phyloP scores from a whole-genome alignment of 2,113 vertebrate species.

The Steatornis caripensis region DNA sequence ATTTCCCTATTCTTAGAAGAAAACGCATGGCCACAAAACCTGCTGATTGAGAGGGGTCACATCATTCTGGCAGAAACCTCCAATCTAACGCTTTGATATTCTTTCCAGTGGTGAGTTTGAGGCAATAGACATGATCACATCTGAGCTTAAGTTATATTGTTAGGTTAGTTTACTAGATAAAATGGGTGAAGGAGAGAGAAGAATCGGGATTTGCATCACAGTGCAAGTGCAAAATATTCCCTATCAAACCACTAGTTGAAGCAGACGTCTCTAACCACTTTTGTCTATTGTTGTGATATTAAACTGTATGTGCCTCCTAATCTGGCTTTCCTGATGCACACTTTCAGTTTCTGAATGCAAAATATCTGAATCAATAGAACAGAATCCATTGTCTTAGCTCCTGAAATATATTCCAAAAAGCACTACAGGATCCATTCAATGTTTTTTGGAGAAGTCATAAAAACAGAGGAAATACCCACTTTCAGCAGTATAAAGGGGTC shows the following conservation, averaged over 20 bases:
- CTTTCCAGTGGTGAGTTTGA: not conserved
- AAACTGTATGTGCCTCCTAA: not conserved
- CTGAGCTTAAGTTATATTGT: not conserved
- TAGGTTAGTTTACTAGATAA: not conserved
- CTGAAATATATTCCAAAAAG: not conserved
- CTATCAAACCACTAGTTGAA: not conserved
- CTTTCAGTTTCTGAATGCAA: not conserved
- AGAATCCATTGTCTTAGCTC: not conserved
- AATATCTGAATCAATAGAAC: not conserved
- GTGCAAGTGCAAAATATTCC: not conserved
- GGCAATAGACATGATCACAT: not conserved
- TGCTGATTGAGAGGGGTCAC: rapidly evolving
- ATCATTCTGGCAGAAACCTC: not conserved
- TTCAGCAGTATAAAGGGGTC: not conserved
- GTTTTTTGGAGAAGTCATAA: not conserved
- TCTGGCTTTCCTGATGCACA: not conserved
- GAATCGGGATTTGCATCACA: not conserved
- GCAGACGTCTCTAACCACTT: not conserved
- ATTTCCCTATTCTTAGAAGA: not conserved
- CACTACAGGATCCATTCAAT: not conserved
- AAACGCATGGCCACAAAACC: not conserved
- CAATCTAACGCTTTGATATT: not conserved
- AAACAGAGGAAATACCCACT: not conserved
- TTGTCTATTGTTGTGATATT: not conserved
- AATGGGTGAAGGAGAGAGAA: not conserved